Evolutionary conservation across 2,888 invertebrate genomes (phyloP).

Genomic region (Cactoblastis cactorum): DNA sequence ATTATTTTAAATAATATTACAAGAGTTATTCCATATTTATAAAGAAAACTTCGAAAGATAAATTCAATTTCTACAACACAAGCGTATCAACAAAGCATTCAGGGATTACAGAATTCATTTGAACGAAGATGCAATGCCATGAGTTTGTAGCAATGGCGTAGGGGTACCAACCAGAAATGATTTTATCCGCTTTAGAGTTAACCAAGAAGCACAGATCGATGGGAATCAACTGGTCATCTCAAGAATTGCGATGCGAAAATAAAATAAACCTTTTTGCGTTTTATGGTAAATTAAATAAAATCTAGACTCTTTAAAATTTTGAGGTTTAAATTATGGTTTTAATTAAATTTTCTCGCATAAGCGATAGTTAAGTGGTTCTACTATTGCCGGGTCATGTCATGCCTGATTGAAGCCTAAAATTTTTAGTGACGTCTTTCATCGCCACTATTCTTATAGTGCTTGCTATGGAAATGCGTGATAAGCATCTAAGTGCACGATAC

Average conservation of each 20-base stretch:
- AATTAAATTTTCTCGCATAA: slow-evolving; percentile 40
- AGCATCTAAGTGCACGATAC: slow-evolving; percentile 74
- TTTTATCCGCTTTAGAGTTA: slow-evolving; percentile 75
- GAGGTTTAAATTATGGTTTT: not conserved
- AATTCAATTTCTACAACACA: slow-evolving; percentile 58
- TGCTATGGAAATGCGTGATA: slow-evolving; percentile 73
- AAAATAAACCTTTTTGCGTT: slow-evolving; percentile 34
- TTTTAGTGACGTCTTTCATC: slow-evolving; percentile 31
- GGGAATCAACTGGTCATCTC: slow-evolving; percentile 39
- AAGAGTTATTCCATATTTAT: not conserved
- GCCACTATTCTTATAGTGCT: slow-evolving; percentile 52
- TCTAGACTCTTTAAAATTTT: not conserved
- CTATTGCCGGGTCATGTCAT: slow-evolving; percentile 56
- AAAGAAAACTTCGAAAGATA: slow-evolving; percentile 8
- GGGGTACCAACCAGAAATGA: slow-evolving; percentile 72
- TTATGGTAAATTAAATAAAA: slow-evolving; percentile 15
- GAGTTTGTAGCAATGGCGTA: slow-evolving; percentile 59
- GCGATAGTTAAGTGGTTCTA: slow-evolving; percentile 45
- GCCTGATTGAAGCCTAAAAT: slow-evolving; percentile 56
- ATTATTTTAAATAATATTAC: not conserved
- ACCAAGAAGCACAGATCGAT: slow-evolving; percentile 77
- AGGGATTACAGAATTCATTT: slow-evolving; percentile 30
- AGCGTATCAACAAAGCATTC: slow-evolving; percentile 62
- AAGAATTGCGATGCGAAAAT: slow-evolving; percentile 52
- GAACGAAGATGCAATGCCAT: slow-evolving; percentile 63